Evolutionary conservation across 2,113 vertebrate species (phyloP), one percentile per base, ranked within the genome.

Genomic region (Trogon melanurus): DNA sequence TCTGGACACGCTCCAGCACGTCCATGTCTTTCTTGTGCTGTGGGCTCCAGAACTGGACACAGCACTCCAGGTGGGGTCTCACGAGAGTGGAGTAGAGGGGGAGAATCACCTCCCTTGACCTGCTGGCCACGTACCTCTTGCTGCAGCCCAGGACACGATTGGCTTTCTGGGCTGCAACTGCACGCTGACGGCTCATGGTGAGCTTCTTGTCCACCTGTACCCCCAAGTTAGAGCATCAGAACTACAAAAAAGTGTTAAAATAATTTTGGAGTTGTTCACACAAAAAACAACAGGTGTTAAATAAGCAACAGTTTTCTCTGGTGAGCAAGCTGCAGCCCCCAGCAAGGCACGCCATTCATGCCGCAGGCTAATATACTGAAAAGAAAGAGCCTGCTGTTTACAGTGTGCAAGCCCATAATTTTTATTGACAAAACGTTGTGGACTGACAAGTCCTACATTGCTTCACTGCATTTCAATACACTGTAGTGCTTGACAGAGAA

Each of bases 271-370:
- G 85, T 73, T 56, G 65, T 38, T 97, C 91, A 69, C 75, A 62
- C 73, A 72, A 89, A 79, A 41, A 91, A 92, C 92, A 94, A 96
- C 29, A 45, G 87, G 47, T 56, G 32, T 87, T 86, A 29, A 95
- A 95, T 74, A 94, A 80, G 80, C 64, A 93, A 75, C 66, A 41
- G 58, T 83, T 87, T 87, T 79, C 65, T 80, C 80, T 18, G 48
- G 73, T 36, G 75, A 93, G 85, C 62, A 74, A 51, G 79, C 65
- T 67, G 82, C 62, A 92, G 87, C 91, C 88, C 74, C 79, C 90
- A 92, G 90, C 61, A 58, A 96, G 83, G 53, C 54, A 64, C 34
- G 61, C 64, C 74, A 72, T 53, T 96, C 82, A 78, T 10, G 7
- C 61, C 65, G 58, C n/a, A 67, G 71, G 60, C 17, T 74, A 64